Conservation (phyloP, 2,797 vertebrate genomes). For the Acanthurus leucopareius region DNA sequence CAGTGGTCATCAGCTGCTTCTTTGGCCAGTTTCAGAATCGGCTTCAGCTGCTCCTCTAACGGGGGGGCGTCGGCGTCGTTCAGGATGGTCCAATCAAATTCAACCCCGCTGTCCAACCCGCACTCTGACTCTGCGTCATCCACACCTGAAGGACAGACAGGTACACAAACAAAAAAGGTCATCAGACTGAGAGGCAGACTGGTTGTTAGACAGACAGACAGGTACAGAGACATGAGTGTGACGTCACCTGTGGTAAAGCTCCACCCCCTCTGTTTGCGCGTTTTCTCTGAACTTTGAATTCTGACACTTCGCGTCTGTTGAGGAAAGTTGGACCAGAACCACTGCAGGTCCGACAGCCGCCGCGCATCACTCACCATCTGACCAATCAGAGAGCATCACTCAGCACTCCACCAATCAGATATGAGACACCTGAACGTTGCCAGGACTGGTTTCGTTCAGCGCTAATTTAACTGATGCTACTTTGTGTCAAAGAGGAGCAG, state of each 20-base stretch:
- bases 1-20: conserved; percentile 20
- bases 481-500: neutral
- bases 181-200: neutral
- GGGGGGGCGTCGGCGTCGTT: conserved; percentile 83
- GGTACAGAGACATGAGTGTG: neutral
- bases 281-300: conserved; percentile 87
- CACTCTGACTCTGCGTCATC: conserved; percentile 89
- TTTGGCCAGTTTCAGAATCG: conserved; percentile 71
- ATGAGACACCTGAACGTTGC: neutral
- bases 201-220: too few relatives aligned
- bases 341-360: conserved; percentile 89
- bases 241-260: conserved; percentile 84
- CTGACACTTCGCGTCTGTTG: conserved; percentile 80
- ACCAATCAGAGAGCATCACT: conserved; percentile 39
- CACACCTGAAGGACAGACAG: conserved; percentile 79
- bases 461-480: too few relatives aligned
- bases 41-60: conserved; percentile 85
- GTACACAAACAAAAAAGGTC: neutral
- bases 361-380: conserved; percentile 93
- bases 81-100: conserved; percentile 89
- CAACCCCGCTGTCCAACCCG: conserved; percentile 88
- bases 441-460: too few relatives aligned
- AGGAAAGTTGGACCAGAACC: conserved; percentile 88
- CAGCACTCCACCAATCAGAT: neutral
- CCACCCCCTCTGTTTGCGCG: conserved; percentile 90